These are phyloP conservation scores for Siniperca obscura DNA, from an alignment of 2,797 vertebrate genomes.

Conservation along the genomic window DNA sequence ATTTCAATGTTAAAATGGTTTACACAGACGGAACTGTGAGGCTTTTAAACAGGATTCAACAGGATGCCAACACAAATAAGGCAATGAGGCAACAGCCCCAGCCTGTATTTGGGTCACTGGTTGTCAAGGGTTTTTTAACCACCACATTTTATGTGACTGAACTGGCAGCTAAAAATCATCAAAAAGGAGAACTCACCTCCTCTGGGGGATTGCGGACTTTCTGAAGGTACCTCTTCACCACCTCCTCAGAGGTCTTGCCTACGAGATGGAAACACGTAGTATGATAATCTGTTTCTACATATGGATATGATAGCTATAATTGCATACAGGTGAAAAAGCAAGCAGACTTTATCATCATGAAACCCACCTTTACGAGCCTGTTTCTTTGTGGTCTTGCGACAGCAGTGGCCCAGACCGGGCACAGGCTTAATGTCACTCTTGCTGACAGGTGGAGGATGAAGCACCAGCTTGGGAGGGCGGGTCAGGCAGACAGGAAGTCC, in stretches of 20 bases:
- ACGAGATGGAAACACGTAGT: slow-evolving; percentile 3
- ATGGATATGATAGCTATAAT: background rate
- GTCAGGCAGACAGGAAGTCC: slow-evolving; percentile 97
- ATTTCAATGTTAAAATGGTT: background rate
- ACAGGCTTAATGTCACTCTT: slow-evolving; percentile 97
- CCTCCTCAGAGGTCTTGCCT: slow-evolving; percentile 97
- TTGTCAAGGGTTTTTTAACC: background rate
- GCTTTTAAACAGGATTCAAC: background rate
- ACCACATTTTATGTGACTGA: background rate
- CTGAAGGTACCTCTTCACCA: slow-evolving; percentile 95
- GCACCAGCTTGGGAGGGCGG: slow-evolving; percentile 93
- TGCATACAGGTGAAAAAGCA: background rate
- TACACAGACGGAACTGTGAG: background rate
- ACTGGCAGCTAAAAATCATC: background rate
- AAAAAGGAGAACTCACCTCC: slow-evolving; percentile 84
- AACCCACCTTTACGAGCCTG: slow-evolving; percentile 93
- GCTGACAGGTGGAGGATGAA: slow-evolving; percentile 95
- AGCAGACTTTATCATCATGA: background rate
- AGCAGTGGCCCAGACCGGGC: slow-evolving; percentile 93
- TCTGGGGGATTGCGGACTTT: slow-evolving; percentile 94
- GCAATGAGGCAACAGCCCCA: background rate
- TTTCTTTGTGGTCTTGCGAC: slow-evolving; percentile 96
- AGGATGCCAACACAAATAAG: background rate
- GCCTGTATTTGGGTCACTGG: background rate
- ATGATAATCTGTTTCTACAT: background rate